Conservation (phyloP, 2,888 invertebrate genomes). For the Stramonita haemastoma region DNA sequence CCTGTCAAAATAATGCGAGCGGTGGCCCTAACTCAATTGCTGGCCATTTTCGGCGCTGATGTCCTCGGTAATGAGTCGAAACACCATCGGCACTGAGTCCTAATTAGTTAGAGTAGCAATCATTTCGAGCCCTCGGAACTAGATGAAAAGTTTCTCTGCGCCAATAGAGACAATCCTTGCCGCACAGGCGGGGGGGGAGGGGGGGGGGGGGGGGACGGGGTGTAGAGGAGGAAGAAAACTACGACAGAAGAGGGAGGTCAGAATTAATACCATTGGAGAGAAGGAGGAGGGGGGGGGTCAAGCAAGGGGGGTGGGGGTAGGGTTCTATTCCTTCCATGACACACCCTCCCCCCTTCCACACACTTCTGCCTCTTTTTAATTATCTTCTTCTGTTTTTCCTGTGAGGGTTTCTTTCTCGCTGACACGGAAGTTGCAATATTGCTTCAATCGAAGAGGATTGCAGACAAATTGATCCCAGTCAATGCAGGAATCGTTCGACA, state of each 20-base stretch:
- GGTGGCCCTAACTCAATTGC: conserved; percentile 37
- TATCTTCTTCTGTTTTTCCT: background rate
- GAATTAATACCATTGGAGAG: too few species aligned
- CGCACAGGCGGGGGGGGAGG: background rate
- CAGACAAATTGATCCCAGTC: background rate
- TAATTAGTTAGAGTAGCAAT: conserved; percentile 45
- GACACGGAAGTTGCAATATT: background rate
- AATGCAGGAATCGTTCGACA: background rate
- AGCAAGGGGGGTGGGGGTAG: background rate
- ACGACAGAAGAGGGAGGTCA: background rate
- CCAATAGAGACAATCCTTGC: conserved; percentile 32
- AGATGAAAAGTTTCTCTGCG: conserved; percentile 24
- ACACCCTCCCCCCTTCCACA: background rate
- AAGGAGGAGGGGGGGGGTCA: background rate
- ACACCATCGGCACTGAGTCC: conserved; percentile 34
- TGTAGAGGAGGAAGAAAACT: background rate
- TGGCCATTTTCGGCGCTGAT: conserved; percentile 39
- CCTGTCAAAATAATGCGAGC: conserved; percentile 39
- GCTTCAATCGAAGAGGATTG: background rate
- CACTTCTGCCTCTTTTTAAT: background rate
- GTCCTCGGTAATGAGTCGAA: conserved; percentile 37
- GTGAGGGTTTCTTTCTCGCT: background rate
- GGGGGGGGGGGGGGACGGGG: background rate
- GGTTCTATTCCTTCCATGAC: background rate
- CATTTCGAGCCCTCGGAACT: conserved; percentile 41